phyloP scores from a whole-genome alignment of 2,888 invertebrate genomes.

The Synanthedon andrenaeformis region DNA sequence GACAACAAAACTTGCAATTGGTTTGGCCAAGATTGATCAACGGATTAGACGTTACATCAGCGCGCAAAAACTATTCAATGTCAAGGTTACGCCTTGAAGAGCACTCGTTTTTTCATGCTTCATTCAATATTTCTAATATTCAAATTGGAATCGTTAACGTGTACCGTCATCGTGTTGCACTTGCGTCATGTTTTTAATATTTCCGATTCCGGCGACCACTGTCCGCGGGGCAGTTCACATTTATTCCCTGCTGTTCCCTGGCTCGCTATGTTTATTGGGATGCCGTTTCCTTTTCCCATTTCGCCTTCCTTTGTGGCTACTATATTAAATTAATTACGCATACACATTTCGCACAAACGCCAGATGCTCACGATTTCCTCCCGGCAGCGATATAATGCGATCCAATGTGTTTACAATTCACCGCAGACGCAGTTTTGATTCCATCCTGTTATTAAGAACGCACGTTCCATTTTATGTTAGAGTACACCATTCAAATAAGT shows the following conservation, averaged over 20 bases:
- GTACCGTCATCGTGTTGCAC: neutral
- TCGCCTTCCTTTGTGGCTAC: slow-evolving; percentile 34
- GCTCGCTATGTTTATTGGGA: slow-evolving; percentile 17
- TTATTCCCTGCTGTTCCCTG: slow-evolving; percentile 22
- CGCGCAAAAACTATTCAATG: slow-evolving; percentile 49
- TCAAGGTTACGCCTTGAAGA: slow-evolving; percentile 42
- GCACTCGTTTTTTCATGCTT: slow-evolving; percentile 11
- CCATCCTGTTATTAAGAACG: slow-evolving; percentile 43
- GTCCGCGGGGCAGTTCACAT: no score
- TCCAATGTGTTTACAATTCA: slow-evolving; percentile 36
- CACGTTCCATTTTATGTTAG: slow-evolving; percentile 43
- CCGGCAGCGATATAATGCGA: slow-evolving; percentile 26
- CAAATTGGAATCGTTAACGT: neutral
- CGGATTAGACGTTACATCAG: slow-evolving; percentile 43
- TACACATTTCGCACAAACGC: slow-evolving; percentile 17
- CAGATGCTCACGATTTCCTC: slow-evolving; percentile 51
- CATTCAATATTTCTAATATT: slow-evolving; percentile 27
- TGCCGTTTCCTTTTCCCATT: slow-evolving; percentile 41
- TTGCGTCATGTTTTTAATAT: no score
- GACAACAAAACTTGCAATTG: slow-evolving; percentile 37
- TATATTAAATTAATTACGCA: slow-evolving; percentile 11
- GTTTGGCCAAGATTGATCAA: slow-evolving; percentile 24
- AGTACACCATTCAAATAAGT: slow-evolving; percentile 9
- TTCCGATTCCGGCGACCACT: no score
- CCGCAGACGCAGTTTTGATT: slow-evolving; percentile 15